Evolutionary conservation across 1,140 invertebrate genomes (phyloP), one percentile per base, ranked within the genome.

Genomic region (Carcinoscorpius rotundicauda): DNA sequence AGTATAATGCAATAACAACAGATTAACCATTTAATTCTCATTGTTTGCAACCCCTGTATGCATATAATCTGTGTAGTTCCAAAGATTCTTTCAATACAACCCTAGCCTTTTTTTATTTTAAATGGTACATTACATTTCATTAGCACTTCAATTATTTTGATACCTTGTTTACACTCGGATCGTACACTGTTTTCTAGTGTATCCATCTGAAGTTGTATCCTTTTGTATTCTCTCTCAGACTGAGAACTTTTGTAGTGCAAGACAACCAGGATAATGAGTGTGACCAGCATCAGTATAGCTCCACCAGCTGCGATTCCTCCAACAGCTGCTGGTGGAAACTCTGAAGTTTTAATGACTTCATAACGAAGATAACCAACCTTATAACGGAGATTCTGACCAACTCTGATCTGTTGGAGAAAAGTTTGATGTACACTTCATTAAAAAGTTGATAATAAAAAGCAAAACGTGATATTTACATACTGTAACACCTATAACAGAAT

Each of bases 151-250:
- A 29, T 29, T 29, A 29, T 29, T 29, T 29, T 29, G 0, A 63
- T 56, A 66, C 65, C 65, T 65, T 65, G 65, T 52, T 69, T 66
- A 29, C 62, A 59, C 52, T 70, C 66, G n/a, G 66, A 68, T 6
- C 67, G 61, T 75, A 87, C 85, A 84, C 81, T 96, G 88, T 79
- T 98, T 97, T 98, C 97, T 58, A 98, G 79, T 10, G 93, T 97
- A 71, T 98, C 96, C 90, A 99, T 97, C 78, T 98, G 95, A 71
- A 98, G 93, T 78, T 98, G 95, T 75, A 99, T 97, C 51, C 95
- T 84, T 76, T 95, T 96, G 76, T 97, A 97, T 75, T 97, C 93
- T 57, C 93, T 79, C 76, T 97, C 93, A 0, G 93, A 93, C 77
- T 96, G 91, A 4, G 92, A 96, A 59, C 89, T 94, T 78, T 95